Percentiles rank a stretch among this genome's conserved stretches.
Evolutionary conservation across 2,797 vertebrate genomes (phyloP).

Genomic region (Glyptemys insculpta): DNA sequence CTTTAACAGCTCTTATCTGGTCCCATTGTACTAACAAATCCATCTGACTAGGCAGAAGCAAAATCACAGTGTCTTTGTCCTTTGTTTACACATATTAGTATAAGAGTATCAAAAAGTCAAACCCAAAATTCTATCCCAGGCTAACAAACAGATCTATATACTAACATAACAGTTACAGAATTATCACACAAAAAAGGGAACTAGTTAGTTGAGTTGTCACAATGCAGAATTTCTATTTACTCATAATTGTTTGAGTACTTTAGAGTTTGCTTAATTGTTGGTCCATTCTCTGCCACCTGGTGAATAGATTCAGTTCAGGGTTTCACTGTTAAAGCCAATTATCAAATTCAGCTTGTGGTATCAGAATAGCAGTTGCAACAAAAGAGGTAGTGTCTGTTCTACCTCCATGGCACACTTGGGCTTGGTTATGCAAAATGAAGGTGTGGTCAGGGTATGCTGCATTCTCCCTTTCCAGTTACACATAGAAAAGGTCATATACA

Average conservation of each 20-base stretch:
- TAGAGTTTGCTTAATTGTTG: constrained; percentile 42
- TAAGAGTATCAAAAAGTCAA: too few relatives aligned
- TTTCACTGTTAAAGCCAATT: constrained; percentile 65
- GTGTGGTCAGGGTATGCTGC: background rate
- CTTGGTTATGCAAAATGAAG: constrained; percentile 38
- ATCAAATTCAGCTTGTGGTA: constrained; percentile 55
- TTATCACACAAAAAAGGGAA: background rate
- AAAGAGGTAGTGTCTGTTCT: constrained; percentile 41
- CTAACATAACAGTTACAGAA: background rate
- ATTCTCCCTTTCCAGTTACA: background rate
- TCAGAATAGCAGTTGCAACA: constrained; percentile 61
- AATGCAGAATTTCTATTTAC: background rate
- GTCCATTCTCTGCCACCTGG: constrained; percentile 54
- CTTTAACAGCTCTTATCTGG: too few relatives aligned
- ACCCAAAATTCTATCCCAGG: too few relatives aligned
- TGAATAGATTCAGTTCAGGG: constrained; percentile 58
- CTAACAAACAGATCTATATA: too few relatives aligned
- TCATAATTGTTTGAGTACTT: constrained; percentile 15
- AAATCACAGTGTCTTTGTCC: too few relatives aligned
- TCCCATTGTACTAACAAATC: too few relatives aligned
- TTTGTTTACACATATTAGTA: too few relatives aligned
- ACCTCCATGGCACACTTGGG: constrained; percentile 39
- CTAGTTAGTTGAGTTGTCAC: background rate
- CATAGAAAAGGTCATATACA: background rate
- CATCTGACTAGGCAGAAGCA: too few relatives aligned